Evolutionary conservation across 2,113 vertebrate species (phyloP), one percentile per base, ranked within the genome.

Genomic region (Phyllostomus hastatus): DNA sequence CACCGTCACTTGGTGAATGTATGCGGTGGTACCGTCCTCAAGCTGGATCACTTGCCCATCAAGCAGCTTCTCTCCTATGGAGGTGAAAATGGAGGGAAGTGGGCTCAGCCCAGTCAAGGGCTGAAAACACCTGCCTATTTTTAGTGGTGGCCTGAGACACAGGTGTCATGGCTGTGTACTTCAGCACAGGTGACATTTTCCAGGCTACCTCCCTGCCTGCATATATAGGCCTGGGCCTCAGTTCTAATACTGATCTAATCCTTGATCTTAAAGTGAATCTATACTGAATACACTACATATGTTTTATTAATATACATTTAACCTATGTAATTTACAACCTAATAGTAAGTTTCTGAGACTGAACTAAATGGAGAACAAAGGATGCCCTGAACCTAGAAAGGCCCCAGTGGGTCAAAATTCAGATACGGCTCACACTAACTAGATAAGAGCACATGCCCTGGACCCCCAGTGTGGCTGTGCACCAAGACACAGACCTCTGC

Each of bases 11-110:
- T 99, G 98, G 52, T 99, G 99, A 90, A 99, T 98, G 61, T 98
- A 99, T 5, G 99, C 99, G 3, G 98, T 98, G 85, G 98, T 99
- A n/a, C 98, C 99, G 57, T 99, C 99, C 96, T 99, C 99, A 7
- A 99, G 98, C 91, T 99, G 98, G 96, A 99, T 98, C 81, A 99
- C 98, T 92, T 99, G 98, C 20, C 98, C 99, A 97, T 99, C 99
- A 43, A 99, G 95, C 85, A 99, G 95, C 85, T 98, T 99, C 95
- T 98, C 98, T 97, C 97, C 99, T 99, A 96, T 61, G 91, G 96
- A 28, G 94, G 57, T 50, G 17, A 84, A 78, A 83, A 88, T 2
- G 16, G 52, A 89, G 46, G 91, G 22, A 79, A 90, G 52, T 22
- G 17, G 81, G 41, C 41, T 52, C 90, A 33, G 54, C 61, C 69